Evolutionary conservation across 2,113 vertebrate species (phyloP).

Genomic region (Spheniscus mendiculus): DNA sequence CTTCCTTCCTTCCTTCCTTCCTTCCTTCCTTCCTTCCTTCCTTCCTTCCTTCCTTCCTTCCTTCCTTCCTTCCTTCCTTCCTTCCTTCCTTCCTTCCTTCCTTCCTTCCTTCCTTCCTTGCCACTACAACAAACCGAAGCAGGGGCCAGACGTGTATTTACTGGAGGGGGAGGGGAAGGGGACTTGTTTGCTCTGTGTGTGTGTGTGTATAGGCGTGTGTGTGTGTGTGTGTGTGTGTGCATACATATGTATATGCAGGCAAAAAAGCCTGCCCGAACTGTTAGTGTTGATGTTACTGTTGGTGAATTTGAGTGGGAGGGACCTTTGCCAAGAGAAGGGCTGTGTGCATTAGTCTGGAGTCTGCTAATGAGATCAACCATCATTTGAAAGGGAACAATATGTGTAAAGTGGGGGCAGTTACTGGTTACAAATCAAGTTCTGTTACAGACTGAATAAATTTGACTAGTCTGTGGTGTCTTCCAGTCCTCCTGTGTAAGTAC

Average conservation of each 20-base stretch:
- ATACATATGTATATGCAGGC: background rate
- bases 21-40: background rate
- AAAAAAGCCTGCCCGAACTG: background rate
- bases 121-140: constrained; percentile 35
- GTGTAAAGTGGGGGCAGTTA: background rate
- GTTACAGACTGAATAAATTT: background rate
- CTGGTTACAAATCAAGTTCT: background rate
- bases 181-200: constrained; percentile 44
- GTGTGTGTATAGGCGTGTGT: background rate
- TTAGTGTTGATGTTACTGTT: background rate
- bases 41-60: background rate
- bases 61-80: background rate
- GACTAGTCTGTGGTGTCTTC: background rate
- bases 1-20: background rate
- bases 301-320: background rate
- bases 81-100: too few species aligned
- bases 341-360: background rate
- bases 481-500: background rate
- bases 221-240: background rate
- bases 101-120: background rate
- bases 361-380: background rate
- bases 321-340: background rate
- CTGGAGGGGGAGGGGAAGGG: constrained; percentile 35
- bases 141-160: constrained; percentile 53
- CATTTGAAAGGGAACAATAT: background rate